Conservation (phyloP, 2,888 invertebrate species). For the Tetanocera ferruginea region DNA sequence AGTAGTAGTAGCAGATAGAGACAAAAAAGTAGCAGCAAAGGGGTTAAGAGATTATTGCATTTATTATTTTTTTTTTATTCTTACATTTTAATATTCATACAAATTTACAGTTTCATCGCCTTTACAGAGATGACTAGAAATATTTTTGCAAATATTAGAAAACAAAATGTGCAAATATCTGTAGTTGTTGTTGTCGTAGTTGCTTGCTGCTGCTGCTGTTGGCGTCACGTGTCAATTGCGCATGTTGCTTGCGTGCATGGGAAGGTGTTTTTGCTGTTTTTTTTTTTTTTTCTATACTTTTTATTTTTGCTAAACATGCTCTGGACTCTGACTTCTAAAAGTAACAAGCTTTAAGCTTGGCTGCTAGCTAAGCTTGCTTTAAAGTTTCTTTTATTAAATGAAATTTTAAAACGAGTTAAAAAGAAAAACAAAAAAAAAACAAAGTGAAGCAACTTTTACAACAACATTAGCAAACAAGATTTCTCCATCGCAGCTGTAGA, state of each 20-base stretch:
- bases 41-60: too few relatives aligned
- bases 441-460: neutral
- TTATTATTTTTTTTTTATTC: too few relatives aligned
- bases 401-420: neutral
- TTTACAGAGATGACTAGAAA: neutral
- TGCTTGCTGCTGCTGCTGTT: neutral
- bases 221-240: conserved; percentile 22
- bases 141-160: neutral
- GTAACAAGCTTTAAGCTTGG: neutral
- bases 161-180: neutral
- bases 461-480: conserved; percentile 16
- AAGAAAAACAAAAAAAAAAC: neutral
- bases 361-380: neutral
- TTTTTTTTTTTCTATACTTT: neutral
- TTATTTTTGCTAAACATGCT: neutral
- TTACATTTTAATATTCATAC: neutral
- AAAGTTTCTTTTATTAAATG: neutral
- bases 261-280: neutral
- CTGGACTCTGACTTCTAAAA: conserved; percentile 15
- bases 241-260: conserved; percentile 8
- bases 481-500: neutral
- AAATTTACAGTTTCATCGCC: neutral
- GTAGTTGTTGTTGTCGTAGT: too few relatives aligned
- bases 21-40: neutral
- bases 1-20: neutral